Conservation (phyloP, 2,888 invertebrate genomes). For the Rhopalosiphum nymphaeae region DNA sequence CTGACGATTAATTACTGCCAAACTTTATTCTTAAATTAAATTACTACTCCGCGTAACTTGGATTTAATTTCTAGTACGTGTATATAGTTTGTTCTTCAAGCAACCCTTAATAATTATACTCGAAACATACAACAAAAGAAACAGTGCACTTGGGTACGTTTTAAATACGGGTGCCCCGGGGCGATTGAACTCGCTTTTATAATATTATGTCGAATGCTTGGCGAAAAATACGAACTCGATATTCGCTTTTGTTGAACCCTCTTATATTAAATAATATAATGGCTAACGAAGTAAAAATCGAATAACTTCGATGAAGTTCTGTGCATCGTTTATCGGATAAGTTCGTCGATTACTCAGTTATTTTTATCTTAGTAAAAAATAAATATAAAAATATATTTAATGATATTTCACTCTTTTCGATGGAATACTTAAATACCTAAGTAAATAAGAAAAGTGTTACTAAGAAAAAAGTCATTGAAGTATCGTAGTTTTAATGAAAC, state of each 20-base stretch:
- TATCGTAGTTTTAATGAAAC: not conserved
- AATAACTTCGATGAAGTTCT: not conserved
- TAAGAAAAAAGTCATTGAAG: not conserved
- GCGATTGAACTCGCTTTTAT: not conserved
- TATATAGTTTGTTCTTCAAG: not conserved
- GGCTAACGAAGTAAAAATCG: not conserved
- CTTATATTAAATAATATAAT: too few species aligned
- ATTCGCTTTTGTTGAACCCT: not conserved
- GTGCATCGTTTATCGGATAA: not conserved
- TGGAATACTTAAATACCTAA: not conserved
- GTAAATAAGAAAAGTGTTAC: not conserved
- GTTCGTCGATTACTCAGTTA: not conserved
- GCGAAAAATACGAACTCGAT: not conserved
- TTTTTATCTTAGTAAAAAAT: not conserved
- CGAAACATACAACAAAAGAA: conserved; percentile 6
- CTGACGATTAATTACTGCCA: not conserved
- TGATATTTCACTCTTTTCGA: not conserved
- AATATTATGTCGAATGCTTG: not conserved
- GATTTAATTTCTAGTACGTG: not conserved
- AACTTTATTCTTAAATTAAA: conserved; percentile 5
- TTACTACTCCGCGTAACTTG: not conserved
- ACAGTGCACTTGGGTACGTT: not conserved
- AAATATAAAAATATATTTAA: not conserved
- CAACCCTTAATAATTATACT: conserved; percentile 1
- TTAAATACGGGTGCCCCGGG: conserved; percentile 2